phyloP scores from a whole-genome alignment of 1,140 invertebrate genomes.

The Helicoverpa armigera region DNA sequence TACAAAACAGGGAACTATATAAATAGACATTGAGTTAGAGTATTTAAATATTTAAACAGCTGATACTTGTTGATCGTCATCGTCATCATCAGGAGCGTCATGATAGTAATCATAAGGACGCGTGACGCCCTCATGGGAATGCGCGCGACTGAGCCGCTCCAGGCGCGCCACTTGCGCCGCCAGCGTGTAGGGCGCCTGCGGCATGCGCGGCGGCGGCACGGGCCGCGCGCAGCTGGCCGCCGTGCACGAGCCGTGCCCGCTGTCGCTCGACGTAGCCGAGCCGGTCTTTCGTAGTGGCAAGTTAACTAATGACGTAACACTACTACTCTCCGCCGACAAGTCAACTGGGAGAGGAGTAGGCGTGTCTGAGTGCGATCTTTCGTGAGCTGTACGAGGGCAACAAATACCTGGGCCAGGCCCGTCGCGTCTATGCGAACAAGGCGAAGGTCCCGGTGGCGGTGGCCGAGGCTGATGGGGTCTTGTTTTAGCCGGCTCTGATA shows the following conservation, averaged over 20 bases:
- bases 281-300: conserved; percentile 95
- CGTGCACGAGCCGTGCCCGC: conserved; percentile 93
- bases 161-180: conserved; percentile 93
- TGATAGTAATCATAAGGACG: conserved; percentile 90
- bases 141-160: conserved; percentile 92
- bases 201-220: conserved; percentile 88
- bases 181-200: conserved; percentile 92
- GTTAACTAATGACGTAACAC: conserved; percentile 96
- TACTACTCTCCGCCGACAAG: conserved; percentile 97
- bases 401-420: conserved; percentile 86
- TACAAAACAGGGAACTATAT: conserved; percentile 82
- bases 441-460: conserved; percentile 87
- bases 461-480: conserved; percentile 94
- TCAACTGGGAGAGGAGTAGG: conserved; percentile 94
- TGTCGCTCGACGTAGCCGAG: conserved; percentile 94
- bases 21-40: conserved; percentile 82
- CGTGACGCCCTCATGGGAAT: conserved; percentile 94
- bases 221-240: conserved; percentile 78
- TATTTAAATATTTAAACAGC: conserved; percentile 83
- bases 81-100: conserved; percentile 90
- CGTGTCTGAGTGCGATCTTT: conserved; percentile 96
- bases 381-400: conserved; percentile 89
- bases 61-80: conserved; percentile 88
- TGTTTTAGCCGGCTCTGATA: conserved; percentile 95
- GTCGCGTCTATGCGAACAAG: conserved; percentile 90